phyloP scores from a whole-genome alignment of 2,888 invertebrate species.

The Thecocarcelia acutangulata region DNA sequence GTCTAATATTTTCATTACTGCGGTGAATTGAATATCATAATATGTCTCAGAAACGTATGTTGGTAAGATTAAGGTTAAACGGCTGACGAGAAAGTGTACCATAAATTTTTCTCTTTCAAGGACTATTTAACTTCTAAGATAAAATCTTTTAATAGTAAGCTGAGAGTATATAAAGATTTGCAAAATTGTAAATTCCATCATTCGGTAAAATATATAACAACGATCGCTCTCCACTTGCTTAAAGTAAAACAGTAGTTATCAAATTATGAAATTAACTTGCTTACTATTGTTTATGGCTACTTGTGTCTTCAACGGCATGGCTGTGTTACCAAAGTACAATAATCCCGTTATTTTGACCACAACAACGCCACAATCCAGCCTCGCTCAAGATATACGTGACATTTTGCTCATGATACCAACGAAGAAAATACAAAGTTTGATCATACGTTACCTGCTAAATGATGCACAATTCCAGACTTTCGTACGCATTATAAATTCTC shows the following conservation, averaged over 20 bases:
- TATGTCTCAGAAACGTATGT: too few relatives aligned
- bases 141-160: neutral
- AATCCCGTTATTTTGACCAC: constrained; percentile 25
- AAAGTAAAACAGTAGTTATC: neutral
- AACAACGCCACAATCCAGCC: constrained; percentile 27
- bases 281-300: constrained; percentile 16
- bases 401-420: constrained; percentile 56
- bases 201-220: constrained; percentile 2
- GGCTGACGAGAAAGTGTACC: neutral
- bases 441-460: constrained; percentile 75
- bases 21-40: too few relatives aligned
- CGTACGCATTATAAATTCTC: constrained; percentile 75
- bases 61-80: constrained; percentile 1
- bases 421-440: constrained; percentile 72
- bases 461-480: constrained; percentile 78
- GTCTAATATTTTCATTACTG: too few relatives aligned
- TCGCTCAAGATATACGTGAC: constrained; percentile 65
- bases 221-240: neutral
- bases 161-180: constrained; percentile 8
- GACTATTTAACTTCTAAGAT: constrained; percentile 8
- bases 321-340: neutral
- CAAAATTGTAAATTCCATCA: neutral
- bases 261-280: constrained; percentile 26
- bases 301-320: constrained; percentile 17
- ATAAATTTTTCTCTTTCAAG: neutral